phyloP scores from a whole-genome alignment of 2,888 invertebrate genomes.

The Parasteatoda lunata region DNA sequence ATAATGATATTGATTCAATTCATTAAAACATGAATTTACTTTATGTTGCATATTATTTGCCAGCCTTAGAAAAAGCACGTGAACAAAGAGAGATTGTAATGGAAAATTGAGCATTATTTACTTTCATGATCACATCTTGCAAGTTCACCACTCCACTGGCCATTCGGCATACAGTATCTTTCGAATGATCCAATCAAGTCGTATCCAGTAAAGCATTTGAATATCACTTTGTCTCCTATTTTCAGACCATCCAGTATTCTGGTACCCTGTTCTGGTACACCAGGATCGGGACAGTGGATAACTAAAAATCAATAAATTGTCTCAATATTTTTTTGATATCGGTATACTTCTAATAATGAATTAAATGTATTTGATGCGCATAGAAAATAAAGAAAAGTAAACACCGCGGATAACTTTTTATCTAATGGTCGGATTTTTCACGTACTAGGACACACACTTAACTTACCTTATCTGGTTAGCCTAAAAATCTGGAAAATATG shows the following conservation, averaged over 20 bases:
- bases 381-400: no score
- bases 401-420: no score
- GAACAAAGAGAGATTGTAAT: background rate
- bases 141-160: conserved; percentile 62
- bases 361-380: no score
- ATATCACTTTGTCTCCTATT: conserved; percentile 48
- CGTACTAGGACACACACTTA: no score
- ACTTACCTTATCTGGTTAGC: no score
- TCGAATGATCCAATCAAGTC: conserved; percentile 59
- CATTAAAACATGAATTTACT: no score
- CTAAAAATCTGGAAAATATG: no score
- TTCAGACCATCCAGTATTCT: conserved; percentile 30
- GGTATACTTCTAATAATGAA: no score
- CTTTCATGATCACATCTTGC: conserved; percentile 50
- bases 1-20: no score
- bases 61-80: background rate
- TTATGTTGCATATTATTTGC: background rate
- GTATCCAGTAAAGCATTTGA: conserved; percentile 51
- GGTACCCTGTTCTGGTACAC: conserved; percentile 49
- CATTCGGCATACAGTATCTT: conserved; percentile 63
- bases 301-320: conserved; percentile 16
- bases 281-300: conserved; percentile 61
- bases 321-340: no score
- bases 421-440: no score
- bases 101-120: conserved; percentile 4